Percentiles rank a stretch among this genome's conserved stretches.
Evolutionary conservation across 1,140 invertebrate species (phyloP).

Genomic region (Tetramorium parvispinum): DNA sequence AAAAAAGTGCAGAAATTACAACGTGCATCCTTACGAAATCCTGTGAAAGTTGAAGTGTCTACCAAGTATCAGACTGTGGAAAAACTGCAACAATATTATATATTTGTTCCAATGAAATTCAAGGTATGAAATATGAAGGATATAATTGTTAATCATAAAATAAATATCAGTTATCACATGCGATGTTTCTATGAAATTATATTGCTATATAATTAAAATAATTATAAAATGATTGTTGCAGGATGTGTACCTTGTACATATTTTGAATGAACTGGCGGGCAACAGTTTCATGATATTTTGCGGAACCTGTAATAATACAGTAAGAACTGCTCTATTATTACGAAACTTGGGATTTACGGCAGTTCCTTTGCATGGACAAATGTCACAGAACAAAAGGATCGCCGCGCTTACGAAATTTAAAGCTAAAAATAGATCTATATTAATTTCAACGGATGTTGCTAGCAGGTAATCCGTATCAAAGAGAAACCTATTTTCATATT

Average conservation of each 20-base stretch:
- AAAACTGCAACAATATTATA: conserved; percentile 97
- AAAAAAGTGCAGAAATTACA: conserved; percentile 99
- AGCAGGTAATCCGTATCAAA: conserved; percentile 89
- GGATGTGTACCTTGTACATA: conserved; percentile 98
- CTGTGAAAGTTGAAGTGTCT: conserved; percentile 98
- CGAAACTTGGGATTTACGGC: conserved; percentile 95
- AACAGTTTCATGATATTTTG: conserved; percentile 99
- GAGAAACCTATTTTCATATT: background rate
- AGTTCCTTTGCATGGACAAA: conserved; percentile 98
- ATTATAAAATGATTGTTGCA: conserved; percentile 80
- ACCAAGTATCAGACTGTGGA: conserved; percentile 99
- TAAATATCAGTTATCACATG: background rate
- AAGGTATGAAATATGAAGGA: conserved; percentile 88
- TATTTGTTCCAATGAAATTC: conserved; percentile 98
- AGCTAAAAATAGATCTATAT: conserved; percentile 93
- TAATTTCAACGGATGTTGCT: conserved; percentile 99
- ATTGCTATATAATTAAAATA: background rate
- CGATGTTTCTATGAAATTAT: background rate
- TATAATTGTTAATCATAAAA: background rate
- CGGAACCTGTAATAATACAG: conserved; percentile 96
- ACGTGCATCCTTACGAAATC: conserved; percentile 95
- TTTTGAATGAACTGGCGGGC: conserved; percentile 97
- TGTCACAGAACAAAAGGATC: conserved; percentile 97
- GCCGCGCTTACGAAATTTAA: conserved; percentile 97
- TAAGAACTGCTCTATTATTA: conserved; percentile 94